A percentile compares a stretch with the other conserved stretches of the same genome.
phyloP scores from a whole-genome alignment of 2,888 invertebrate genomes.

The Mystacides longicornis region DNA sequence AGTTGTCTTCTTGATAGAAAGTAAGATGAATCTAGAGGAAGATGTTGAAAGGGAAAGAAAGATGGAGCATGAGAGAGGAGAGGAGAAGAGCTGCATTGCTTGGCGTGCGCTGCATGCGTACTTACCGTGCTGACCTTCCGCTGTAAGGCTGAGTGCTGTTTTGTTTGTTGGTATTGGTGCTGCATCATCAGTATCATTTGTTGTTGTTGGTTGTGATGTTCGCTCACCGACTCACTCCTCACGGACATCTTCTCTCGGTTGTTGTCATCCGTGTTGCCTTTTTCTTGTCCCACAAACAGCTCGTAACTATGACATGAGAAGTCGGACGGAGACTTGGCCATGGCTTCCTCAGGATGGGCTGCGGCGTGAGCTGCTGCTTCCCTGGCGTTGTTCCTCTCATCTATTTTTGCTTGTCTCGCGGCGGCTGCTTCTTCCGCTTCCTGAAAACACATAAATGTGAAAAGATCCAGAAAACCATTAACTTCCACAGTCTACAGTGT shows the following conservation, averaged over 20 bases:
- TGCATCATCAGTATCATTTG: constrained; percentile 21
- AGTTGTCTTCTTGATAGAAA: background rate
- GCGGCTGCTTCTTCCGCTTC: constrained; percentile 80
- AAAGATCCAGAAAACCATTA: background rate
- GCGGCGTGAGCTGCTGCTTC: constrained; percentile 58
- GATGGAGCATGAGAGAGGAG: constrained; percentile 8
- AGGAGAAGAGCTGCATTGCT: constrained; percentile 13
- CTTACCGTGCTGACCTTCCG: constrained; percentile 93
- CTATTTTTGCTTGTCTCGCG: constrained; percentile 57
- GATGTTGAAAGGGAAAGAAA: background rate
- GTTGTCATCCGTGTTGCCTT: constrained; percentile 83
- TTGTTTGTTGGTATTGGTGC: constrained; percentile 20
- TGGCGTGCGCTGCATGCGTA: constrained; percentile 39
- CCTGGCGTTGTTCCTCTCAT: constrained; percentile 52
- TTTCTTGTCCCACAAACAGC: constrained; percentile 82
- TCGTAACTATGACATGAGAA: constrained; percentile 90
- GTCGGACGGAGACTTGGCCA: constrained; percentile 86
- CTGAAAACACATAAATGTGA: constrained; percentile 38
- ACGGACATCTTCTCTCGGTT: constrained; percentile 88
- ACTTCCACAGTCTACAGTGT: background rate
- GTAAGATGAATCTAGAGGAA: background rate
- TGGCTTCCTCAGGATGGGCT: constrained; percentile 55
- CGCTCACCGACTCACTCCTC: constrained; percentile 84
- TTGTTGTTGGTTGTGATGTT: constrained; percentile 49
- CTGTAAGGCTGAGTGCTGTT: constrained; percentile 43